Evolutionary conservation across 1,140 invertebrate genomes (phyloP), one percentile per base, ranked within the genome.

Genomic region (Yoshiicerus persimilis): DNA sequence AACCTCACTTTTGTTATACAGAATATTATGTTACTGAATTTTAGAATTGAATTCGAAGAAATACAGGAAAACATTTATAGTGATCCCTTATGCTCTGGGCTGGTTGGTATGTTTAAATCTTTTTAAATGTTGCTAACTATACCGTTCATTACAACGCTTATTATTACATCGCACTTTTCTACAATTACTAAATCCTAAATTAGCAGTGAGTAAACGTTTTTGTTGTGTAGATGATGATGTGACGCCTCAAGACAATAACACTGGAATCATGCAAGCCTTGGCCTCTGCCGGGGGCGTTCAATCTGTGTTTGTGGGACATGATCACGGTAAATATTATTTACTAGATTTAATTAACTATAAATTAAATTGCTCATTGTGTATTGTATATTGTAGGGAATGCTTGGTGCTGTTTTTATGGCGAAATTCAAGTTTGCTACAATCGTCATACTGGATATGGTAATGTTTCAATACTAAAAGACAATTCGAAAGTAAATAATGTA

Each of bases 341-440:
- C n/a, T 32, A 36, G 20, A 56, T n/a, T n/a, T 83, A 20, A 30
- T n/a, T n/a, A n/a, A n/a, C n/a, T n/a, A n/a, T n/a, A n/a, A n/a
- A n/a, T n/a, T n/a, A n/a, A n/a, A n/a, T n/a, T n/a, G n/a, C n/a
- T n/a, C n/a, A n/a, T n/a, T n/a, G n/a, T n/a, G n/a, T n/a, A n/a
- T n/a, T n/a, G n/a, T 66, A 30, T 27, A 1, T 13, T 27, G 0
- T 4, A 88, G 88, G 86, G 10, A 89, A 89, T 85, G 87, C 80
- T 0, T 89, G 89, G 89, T 89, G 89, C 32, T 89, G 89, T 32
- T 86, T 80, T 36, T 89, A 89, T 62, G 66, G 34, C 25, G 38
- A 84, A 0, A 62, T 89, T 32, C 75, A 70, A 11, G 39, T 89
- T 23, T 89, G 89, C 77, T 89, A 88, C 87, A 89, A 89, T 38